These are phyloP conservation scores for Rynchops niger DNA, from an alignment of 2,113 vertebrate genomes.

Conservation along the genomic window DNA sequence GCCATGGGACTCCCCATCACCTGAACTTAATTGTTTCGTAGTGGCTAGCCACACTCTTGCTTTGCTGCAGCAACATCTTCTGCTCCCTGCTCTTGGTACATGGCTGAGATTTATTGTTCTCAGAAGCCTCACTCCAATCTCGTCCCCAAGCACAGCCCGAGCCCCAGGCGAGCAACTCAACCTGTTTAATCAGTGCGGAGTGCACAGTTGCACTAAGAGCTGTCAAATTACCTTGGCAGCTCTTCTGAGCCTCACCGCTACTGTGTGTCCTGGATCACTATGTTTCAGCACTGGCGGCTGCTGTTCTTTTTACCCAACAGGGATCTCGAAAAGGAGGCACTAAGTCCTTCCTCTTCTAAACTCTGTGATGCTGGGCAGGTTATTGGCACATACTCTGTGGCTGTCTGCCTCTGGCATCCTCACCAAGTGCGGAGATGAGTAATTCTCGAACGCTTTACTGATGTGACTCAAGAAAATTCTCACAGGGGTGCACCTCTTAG, in stretches of 20 bases:
- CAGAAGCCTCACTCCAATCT: not conserved
- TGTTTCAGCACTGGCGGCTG: not conserved
- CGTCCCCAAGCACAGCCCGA: not conserved
- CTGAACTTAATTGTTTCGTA: not conserved
- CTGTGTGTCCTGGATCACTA: not conserved
- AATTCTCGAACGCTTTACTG: not conserved
- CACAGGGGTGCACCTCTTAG: not conserved
- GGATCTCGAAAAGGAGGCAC: not conserved
- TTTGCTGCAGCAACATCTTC: not conserved
- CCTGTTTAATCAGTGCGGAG: not conserved
- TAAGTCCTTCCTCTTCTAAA: not conserved
- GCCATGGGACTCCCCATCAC: not conserved
- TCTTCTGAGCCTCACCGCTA: not conserved
- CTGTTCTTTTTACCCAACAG: accelerated
- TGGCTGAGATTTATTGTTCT: not conserved
- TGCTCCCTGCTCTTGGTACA: not conserved
- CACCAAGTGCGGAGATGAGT: not conserved
- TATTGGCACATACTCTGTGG: not conserved
- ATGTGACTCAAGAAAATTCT: not conserved
- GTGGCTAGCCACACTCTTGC: not conserved
- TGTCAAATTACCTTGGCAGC: not conserved
- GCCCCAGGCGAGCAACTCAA: not conserved
- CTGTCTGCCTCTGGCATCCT: not conserved
- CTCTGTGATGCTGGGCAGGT: not conserved
- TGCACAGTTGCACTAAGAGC: not conserved